Conservation (phyloP, 2,888 invertebrate genomes). For the Oxycera nigricornis region DNA sequence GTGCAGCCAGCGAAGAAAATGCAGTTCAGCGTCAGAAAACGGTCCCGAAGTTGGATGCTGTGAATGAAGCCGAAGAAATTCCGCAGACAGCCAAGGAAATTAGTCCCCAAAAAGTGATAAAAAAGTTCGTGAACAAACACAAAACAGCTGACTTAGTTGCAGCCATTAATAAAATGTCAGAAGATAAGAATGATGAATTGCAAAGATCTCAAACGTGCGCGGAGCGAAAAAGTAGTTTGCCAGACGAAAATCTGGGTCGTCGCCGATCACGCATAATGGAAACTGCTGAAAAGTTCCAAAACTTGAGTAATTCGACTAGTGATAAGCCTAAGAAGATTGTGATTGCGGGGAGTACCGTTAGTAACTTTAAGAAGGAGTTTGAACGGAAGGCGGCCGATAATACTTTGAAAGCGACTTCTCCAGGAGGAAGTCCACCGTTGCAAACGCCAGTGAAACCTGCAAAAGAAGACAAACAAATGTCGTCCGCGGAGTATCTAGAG, state of each 20-base stretch:
- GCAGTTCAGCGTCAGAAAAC: conserved; percentile 47
- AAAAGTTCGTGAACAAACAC: conserved; percentile 61
- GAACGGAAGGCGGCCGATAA: conserved; percentile 78
- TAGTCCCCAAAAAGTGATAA: conserved; percentile 60
- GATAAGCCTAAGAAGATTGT: conserved; percentile 81
- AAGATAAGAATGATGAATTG: conserved; percentile 47
- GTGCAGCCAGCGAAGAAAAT: conserved; percentile 12
- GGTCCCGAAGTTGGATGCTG: conserved; percentile 45
- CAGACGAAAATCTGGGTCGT: conserved; percentile 61
- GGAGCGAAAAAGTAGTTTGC: conserved; percentile 59
- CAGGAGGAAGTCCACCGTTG: conserved; percentile 43
- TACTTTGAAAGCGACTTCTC: conserved; percentile 53
- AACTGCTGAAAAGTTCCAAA: conserved; percentile 74
- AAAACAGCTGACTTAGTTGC: conserved; percentile 61
- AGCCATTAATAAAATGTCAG: conserved; percentile 55
- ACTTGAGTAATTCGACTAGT: conserved; percentile 58
- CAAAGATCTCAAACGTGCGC: conserved; percentile 45
- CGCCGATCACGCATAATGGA: conserved; percentile 74
- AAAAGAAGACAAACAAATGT: conserved; percentile 38
- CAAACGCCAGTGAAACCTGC: conserved; percentile 48
- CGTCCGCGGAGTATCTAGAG: conserved; percentile 17
- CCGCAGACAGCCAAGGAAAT: conserved; percentile 55
- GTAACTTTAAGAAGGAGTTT: conserved; percentile 85
- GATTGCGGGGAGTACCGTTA: conserved; percentile 83
- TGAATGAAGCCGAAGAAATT: conserved; percentile 51